Evolutionary conservation across 2,797 vertebrate genomes (phyloP).

Genomic region (Gallirallus australis): DNA sequence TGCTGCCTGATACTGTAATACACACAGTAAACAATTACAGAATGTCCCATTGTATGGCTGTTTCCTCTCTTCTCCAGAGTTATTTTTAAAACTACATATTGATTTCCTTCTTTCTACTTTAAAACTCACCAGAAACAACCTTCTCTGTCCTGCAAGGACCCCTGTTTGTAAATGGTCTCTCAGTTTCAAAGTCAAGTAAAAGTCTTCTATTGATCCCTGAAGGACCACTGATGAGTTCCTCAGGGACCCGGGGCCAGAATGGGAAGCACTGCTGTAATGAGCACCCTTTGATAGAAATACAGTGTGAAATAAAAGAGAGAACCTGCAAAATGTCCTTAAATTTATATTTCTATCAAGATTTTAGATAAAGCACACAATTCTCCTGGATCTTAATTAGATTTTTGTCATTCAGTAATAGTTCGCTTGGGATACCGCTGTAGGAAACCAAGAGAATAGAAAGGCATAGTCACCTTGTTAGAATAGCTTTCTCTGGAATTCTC

Average conservation of each 20-base stretch:
- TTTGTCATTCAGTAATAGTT: neutral
- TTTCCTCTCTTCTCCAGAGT: neutral
- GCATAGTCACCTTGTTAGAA: neutral
- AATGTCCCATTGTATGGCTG: neutral
- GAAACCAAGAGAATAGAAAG: neutral
- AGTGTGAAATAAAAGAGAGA: neutral
- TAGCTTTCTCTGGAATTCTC: neutral
- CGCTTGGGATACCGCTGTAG: neutral
- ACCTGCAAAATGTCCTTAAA: neutral
- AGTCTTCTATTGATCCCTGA: conserved; percentile 24
- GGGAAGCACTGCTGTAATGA: neutral
- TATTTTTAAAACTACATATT: conserved; percentile 29
- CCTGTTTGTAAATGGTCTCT: neutral
- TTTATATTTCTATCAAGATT: conserved; percentile 9
- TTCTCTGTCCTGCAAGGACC: neutral
- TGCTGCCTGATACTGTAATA: neutral
- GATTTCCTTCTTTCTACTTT: conserved; percentile 34
- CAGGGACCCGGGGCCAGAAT: neutral
- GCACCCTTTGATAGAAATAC: neutral
- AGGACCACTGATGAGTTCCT: conserved; percentile 47
- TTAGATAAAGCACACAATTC: neutral
- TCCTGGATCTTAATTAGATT: neutral
- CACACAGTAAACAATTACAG: neutral
- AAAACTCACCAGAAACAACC: neutral
- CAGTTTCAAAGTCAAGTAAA: neutral